phyloP scores from a whole-genome alignment of 2,113 vertebrate genomes.

The Raphicerus campestris region DNA sequence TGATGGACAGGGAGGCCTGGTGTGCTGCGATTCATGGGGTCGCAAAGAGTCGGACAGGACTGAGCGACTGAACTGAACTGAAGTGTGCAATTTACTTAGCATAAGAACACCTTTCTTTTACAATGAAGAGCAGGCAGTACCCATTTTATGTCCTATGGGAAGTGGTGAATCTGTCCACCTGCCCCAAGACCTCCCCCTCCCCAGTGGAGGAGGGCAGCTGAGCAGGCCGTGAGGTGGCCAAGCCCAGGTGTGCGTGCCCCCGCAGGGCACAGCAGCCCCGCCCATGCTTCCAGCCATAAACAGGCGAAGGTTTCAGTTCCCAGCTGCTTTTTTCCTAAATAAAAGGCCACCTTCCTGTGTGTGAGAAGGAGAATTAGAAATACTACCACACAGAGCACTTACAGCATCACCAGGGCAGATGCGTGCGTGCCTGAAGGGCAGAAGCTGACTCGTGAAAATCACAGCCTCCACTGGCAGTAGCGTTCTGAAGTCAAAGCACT shows the following conservation, averaged over 20 bases:
- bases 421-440: no score
- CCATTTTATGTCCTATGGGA: rapidly evolving
- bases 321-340: background rate
- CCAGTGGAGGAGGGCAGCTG: background rate
- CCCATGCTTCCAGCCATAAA: background rate
- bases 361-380: background rate
- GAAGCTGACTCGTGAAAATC: background rate
- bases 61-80: no score
- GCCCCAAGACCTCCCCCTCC: background rate
- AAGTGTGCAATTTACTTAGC: background rate
- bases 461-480: background rate
- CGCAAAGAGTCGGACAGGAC: no score
- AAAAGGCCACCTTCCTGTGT: background rate
- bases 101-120: rapidly evolving
- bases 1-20: no score
- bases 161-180: rapidly evolving
- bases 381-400: rapidly evolving
- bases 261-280: rapidly evolving
- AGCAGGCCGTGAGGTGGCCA: background rate
- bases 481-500: background rate
- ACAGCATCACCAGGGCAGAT: rapidly evolving
- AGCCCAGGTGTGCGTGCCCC: no score
- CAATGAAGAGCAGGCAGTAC: background rate
- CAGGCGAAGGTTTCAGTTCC: rapidly evolving
- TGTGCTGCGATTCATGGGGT: no score